Evolutionary conservation across 2,113 vertebrate species (phyloP).

Genomic region (Calyptomena viridis): DNA sequence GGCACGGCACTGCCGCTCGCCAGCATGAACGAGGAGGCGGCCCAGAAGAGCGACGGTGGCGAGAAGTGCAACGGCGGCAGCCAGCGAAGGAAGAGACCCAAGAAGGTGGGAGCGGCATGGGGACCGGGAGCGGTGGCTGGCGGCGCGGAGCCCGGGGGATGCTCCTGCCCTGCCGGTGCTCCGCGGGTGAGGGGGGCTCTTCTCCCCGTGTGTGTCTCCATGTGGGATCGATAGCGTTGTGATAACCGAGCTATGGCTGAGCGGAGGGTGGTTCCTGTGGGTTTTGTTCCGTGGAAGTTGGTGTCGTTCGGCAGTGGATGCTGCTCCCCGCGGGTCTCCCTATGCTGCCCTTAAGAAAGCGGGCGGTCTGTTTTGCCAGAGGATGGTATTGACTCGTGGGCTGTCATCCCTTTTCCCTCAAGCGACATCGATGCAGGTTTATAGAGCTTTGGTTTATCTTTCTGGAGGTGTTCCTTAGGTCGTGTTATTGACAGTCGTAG

Average conservation of each 20-base stretch:
- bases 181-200: not conserved
- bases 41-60: constrained; percentile 85
- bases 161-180: not conserved
- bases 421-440: no score
- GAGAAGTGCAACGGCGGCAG: constrained; percentile 87
- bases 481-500: rapidly evolving
- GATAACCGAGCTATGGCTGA: not conserved
- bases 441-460: not conserved
- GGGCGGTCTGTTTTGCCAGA: not conserved
- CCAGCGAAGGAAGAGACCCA: constrained; percentile 86
- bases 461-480: not conserved
- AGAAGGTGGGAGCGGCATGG: constrained; percentile 80
- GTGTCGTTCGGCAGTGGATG: not conserved
- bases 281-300: not conserved
- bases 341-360: not conserved
- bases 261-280: not conserved
- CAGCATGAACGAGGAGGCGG: constrained; percentile 79
- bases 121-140: not conserved
- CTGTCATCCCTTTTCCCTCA: not conserved
- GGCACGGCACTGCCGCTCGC: constrained; percentile 51
- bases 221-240: not conserved
- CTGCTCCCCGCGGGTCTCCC: not conserved
- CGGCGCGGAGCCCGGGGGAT: not conserved
- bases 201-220: not conserved
- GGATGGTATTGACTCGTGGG: not conserved